phyloP scores from a whole-genome alignment of 2,888 invertebrate genomes.

The Latrodectus hesperus region DNA sequence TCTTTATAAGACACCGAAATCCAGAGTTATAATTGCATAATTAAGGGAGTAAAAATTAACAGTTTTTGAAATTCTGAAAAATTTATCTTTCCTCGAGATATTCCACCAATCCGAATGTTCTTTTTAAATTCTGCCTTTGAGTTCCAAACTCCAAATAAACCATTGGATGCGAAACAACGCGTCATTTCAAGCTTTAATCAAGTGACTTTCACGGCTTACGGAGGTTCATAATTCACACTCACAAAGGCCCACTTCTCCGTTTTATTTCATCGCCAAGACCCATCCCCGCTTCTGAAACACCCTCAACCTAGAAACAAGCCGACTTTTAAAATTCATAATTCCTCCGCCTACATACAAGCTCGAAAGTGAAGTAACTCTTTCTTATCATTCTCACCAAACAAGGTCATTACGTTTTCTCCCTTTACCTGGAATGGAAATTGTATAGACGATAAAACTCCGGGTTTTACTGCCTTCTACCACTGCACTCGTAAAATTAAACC shows the following conservation, averaged over 20 bases:
- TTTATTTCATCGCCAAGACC: conserved; percentile 28
- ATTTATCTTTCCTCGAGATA: neutral
- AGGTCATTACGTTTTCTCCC: conserved; percentile 54
- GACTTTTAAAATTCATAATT: conserved; percentile 62
- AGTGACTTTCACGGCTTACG: conserved; percentile 15
- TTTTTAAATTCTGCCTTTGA: too few species aligned
- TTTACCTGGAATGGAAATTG: conserved; percentile 30
- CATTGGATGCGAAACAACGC: too few species aligned
- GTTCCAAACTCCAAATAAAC: too few species aligned
- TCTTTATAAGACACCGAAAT: too few species aligned
- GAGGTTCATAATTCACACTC: conserved; percentile 26
- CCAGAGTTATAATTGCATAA: too few species aligned
- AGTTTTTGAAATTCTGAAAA: neutral
- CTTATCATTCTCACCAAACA: conserved; percentile 55
- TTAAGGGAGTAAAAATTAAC: neutral
- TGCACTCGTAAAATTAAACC: conserved; percentile 67
- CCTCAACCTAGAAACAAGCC: neutral
- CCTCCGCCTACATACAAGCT: conserved; percentile 16
- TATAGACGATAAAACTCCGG: conserved; percentile 48
- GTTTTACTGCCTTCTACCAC: conserved; percentile 49
- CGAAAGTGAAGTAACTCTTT: conserved; percentile 28
- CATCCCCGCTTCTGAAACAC: conserved; percentile 15
- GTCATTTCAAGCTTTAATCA: conserved; percentile 25
- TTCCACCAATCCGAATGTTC: neutral
- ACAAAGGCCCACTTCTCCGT: conserved; percentile 21